These are phyloP conservation scores for Lipophrys pholis DNA, from an alignment of 2,113 vertebrate genomes.

Conservation along the genomic window DNA sequence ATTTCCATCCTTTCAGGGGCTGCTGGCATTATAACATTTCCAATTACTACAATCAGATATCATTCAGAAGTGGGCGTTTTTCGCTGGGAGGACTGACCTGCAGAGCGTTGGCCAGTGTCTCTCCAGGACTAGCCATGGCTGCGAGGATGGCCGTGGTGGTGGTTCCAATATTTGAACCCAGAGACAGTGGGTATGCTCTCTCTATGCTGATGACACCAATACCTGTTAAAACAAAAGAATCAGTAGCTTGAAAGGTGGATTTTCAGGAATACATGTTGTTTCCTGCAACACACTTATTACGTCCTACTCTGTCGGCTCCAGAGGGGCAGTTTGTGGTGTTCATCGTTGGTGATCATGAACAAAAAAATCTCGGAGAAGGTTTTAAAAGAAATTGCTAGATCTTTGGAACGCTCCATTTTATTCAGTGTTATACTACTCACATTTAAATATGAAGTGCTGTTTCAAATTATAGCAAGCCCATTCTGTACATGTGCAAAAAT, in stretches of 20 bases:
- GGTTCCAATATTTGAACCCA: conserved; percentile 95
- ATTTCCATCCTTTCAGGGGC: too few species aligned
- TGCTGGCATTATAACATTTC: too few species aligned
- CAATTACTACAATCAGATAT: too few species aligned
- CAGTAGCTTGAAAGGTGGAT: neutral
- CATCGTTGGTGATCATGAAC: neutral
- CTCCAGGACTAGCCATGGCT: conserved; percentile 92
- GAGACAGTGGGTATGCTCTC: conserved; percentile 90
- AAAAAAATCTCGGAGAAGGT: neutral
- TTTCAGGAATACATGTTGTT: neutral
- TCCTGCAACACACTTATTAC: too few species aligned
- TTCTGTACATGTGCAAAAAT: too few species aligned
- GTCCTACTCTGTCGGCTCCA: too few species aligned
- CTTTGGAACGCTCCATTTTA: neutral
- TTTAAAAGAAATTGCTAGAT: too few species aligned
- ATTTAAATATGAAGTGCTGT: too few species aligned
- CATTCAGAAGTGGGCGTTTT: neutral
- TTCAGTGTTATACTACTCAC: neutral
- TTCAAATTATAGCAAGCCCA: too few species aligned
- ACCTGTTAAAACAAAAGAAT: conserved; percentile 71
- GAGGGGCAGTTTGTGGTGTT: too few species aligned
- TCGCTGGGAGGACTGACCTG: conserved; percentile 85
- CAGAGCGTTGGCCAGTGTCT: conserved; percentile 85
- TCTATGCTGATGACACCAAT: conserved; percentile 93
- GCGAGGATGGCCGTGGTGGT: conserved; percentile 95